Evolutionary conservation across 2,888 invertebrate genomes (phyloP).

Genomic region (Noctua janthe): DNA sequence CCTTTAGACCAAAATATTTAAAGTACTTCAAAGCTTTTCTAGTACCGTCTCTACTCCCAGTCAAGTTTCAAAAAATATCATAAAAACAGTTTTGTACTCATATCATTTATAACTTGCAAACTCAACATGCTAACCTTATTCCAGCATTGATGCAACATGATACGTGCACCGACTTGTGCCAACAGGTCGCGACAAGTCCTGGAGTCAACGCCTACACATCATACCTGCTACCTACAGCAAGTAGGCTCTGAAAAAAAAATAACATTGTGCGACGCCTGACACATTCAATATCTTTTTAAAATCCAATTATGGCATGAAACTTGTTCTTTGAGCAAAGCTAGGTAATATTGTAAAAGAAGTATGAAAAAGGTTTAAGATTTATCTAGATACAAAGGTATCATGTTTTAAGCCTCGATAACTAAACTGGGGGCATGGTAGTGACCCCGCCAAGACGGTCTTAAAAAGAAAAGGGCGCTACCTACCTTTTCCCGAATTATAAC

Average conservation of each 20-base stretch:
- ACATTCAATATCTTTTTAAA: constrained; percentile 52
- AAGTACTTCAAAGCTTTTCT: neutral
- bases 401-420: neutral
- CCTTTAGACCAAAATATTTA: neutral
- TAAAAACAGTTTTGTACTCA: neutral
- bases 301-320: constrained; percentile 43
- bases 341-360: constrained; percentile 3
- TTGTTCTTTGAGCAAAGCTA: constrained; percentile 23
- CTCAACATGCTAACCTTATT: neutral
- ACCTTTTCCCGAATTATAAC: neutral
- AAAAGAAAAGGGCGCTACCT: neutral
- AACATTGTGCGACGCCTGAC: constrained; percentile 26
- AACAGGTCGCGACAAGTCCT: constrained; percentile 56
- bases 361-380: neutral
- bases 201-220: constrained; percentile 34
- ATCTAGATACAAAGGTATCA: neutral
- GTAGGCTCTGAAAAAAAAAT: constrained; percentile 37
- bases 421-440: neutral
- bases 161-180: constrained; percentile 39
- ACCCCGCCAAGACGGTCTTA: neutral
- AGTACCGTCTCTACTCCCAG: neutral
- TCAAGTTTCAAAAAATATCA: too few relatives aligned
- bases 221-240: constrained; percentile 38
- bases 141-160: constrained; percentile 20
- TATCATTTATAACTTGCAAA: constrained; percentile 9